A percentile compares a stretch with the other conserved stretches of the same genome.
Conservation (phyloP, 1,140 invertebrate genomes). For the Nasonia longicornis region DNA sequence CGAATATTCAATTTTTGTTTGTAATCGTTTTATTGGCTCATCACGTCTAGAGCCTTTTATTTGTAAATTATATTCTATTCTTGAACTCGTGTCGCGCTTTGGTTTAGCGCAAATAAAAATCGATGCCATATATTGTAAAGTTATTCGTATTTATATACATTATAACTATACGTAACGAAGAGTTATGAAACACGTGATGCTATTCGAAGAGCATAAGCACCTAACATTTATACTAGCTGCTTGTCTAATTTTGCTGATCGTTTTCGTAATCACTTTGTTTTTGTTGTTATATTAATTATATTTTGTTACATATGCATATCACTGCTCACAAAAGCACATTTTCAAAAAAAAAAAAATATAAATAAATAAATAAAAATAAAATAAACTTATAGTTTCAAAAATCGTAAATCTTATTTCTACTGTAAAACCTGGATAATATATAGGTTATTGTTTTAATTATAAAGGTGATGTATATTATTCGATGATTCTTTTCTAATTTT, state of each 20-base stretch:
- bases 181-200: conserved; percentile 21
- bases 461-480: no score
- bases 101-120: background rate
- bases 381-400: conserved; percentile 35
- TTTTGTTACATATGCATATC: conserved; percentile 45
- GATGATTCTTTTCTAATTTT: no score
- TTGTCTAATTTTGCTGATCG: conserved; percentile 22
- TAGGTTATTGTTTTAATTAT: no score
- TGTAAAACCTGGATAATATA: background rate
- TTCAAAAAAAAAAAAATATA: conserved; percentile 17
- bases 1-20: conserved; percentile 2
- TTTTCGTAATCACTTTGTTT: conserved; percentile 33
- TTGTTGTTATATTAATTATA: conserved; percentile 45
- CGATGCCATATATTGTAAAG: conserved; percentile 40
- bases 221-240: background rate
- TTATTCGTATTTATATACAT: conserved; percentile 33
- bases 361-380: background rate
- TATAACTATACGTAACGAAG: conserved; percentile 21
- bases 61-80: background rate
- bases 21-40: conserved; percentile 9
- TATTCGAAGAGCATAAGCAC: conserved; percentile 3
- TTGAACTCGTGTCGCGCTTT: conserved; percentile 9
- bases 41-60: background rate
- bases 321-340: conserved; percentile 41
- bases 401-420: conserved; percentile 23